These are phyloP conservation scores for Lamellibrachia luymesi DNA, from an alignment of 1,140 invertebrate genomes.

Conservation along the genomic window DNA sequence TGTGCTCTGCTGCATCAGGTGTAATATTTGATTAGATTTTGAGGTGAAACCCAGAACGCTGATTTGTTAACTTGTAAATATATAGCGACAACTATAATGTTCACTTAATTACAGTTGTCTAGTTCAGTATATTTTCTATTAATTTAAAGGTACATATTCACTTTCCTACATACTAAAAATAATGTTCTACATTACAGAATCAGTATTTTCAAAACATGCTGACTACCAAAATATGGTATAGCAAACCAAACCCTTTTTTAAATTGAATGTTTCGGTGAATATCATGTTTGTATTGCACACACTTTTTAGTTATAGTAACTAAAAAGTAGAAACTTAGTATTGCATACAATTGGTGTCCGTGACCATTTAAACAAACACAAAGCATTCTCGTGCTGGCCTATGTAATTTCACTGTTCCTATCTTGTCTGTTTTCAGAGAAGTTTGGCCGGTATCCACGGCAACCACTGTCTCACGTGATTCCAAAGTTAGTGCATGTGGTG, in stretches of 20 bases:
- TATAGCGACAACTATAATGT: no score
- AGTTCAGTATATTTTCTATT: background rate
- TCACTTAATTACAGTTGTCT: background rate
- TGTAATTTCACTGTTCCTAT: background rate
- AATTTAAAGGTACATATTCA: background rate
- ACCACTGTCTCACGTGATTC: conserved; percentile 81
- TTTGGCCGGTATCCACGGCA: conserved; percentile 74
- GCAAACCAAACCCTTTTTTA: no score
- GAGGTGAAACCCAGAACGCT: no score
- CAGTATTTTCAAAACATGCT: no score
- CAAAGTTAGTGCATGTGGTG: conserved; percentile 79
- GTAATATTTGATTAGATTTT: no score
- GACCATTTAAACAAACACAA: background rate
- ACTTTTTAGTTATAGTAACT: no score
- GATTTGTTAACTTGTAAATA: no score
- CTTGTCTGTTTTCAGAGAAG: conserved; percentile 64
- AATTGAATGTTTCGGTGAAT: no score
- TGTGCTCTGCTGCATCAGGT: no score
- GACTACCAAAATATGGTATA: no score
- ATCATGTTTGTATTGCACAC: no score
- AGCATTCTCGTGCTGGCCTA: background rate
- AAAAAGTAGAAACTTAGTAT: background rate
- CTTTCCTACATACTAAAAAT: background rate
- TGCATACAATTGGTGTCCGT: background rate
- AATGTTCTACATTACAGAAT: no score